Evolutionary conservation across 1,140 invertebrate species (phyloP), one percentile per base, ranked within the genome.

Genomic region (Macrobrachium rosenbergii): DNA sequence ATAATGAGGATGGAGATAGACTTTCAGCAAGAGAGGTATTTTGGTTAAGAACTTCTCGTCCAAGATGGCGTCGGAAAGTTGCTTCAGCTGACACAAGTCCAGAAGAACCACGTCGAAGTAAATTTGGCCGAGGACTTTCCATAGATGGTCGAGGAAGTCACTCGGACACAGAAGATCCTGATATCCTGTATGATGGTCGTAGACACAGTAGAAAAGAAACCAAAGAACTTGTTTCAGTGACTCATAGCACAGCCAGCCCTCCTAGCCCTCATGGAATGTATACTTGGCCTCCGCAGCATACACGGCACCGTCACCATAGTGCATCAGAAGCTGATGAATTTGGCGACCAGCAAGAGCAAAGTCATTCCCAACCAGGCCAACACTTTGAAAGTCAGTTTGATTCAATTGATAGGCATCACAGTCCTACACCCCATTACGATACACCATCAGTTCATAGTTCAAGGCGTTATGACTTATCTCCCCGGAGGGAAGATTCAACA

Each of bases 11-110:
- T 64, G 72, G 62, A 75, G 83, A 77, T 16, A 58, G 62, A n/a
- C 76, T 83, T 2, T 85, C 89, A 5, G 77, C 89, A 8, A 82
- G 87, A 45, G 86, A 90, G 37, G 62, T 88, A 52, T 90, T 90
- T 62, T 90, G 89, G 89, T 52, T 90, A 59, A 67, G 83, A 12
- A 87, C 89, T 7, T 90, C 89, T 23, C 60, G 89, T 17, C 84
- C 89, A 63, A 59, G 84, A 19, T 90, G 89, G 89, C 87, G 87
- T 8, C 72, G 89, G 45, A 90, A 90, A 79, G 89, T 90, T 52
- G 89, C 89, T 23, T 90, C 89, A 2, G 89, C 89, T 19, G 89
- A 90, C 64, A 90, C 89, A 6, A 90, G 89, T 52, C 89, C 89
- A 28, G 89, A 90, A 64, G 87, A 88, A 21, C 84, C 89, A 21